phyloP scores from a whole-genome alignment of 1,140 invertebrate species.

The Ceratoteleas bidentatus region DNA sequence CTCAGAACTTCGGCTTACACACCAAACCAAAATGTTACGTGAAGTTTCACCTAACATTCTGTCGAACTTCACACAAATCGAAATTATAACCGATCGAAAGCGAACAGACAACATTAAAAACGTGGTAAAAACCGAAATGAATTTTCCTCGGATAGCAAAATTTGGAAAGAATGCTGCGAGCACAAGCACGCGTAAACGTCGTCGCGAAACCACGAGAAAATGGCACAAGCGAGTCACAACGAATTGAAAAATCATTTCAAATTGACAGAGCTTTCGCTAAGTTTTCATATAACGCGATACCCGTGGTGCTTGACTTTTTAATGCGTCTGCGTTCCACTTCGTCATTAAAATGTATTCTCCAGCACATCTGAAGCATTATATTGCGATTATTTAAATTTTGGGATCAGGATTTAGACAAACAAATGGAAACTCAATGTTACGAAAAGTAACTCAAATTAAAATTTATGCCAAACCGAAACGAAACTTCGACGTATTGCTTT shows the following conservation, averaged over 20 bases:
- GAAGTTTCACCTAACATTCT: neutral
- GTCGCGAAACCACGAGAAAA: slow-evolving; percentile 2
- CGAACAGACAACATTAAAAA: neutral
- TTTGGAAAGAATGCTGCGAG: neutral
- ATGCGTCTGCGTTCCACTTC: slow-evolving; percentile 34
- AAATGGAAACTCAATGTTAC: neutral
- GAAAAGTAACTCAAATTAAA: slow-evolving; percentile 14
- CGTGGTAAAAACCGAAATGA: neutral
- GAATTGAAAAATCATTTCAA: slow-evolving; percentile 32
- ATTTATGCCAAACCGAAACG: neutral
- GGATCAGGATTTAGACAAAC: slow-evolving; percentile 31
- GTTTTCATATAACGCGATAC: slow-evolving; percentile 44
- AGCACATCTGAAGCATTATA: slow-evolving; percentile 33
- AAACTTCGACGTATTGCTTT: too few relatives aligned
- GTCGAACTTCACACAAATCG: neutral
- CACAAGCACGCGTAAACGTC: neutral
- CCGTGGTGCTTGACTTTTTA: slow-evolving; percentile 43
- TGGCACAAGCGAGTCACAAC: slow-evolving; percentile 24
- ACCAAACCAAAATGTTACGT: neutral
- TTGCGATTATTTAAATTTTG: slow-evolving; percentile 42
- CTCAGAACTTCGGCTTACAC: neutral
- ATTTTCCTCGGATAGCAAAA: too few relatives aligned
- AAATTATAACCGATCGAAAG: neutral
- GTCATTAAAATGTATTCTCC: slow-evolving; percentile 45
- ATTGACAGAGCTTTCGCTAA: slow-evolving; percentile 42